Percentiles rank a stretch among this genome's conserved stretches.
Conservation (phyloP, 35 echinoderm and acorn worm species). For the Lytechinus pictus region DNA sequence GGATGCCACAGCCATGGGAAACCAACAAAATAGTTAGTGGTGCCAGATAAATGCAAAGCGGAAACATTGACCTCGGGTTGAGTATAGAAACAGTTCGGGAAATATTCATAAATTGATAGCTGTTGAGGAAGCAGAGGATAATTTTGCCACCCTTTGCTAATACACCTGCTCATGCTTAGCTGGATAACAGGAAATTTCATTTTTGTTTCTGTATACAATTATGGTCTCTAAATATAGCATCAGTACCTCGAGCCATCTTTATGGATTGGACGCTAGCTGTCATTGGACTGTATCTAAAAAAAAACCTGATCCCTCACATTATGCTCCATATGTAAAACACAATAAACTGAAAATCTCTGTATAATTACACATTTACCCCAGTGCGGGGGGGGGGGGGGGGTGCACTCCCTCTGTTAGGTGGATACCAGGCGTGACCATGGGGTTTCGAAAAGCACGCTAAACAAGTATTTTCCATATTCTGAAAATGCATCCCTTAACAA, state of each 20-base stretch:
- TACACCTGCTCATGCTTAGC: constrained; percentile 28
- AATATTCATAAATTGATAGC: constrained; percentile 23
- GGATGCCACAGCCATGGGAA: not conserved
- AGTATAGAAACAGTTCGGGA: not conserved
- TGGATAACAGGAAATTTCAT: constrained; percentile 56
- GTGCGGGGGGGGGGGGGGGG: too few relatives aligned
- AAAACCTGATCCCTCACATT: too few relatives aligned
- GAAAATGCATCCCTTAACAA: too few relatives aligned
- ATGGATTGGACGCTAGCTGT: not conserved
- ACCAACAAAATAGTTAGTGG: not conserved
- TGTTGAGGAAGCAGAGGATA: constrained; percentile 29
- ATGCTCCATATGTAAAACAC: too few relatives aligned
- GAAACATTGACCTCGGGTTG: not conserved
- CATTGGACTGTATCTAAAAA: not conserved
- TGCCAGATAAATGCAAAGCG: constrained; percentile 26
- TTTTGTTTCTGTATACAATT: not conserved
- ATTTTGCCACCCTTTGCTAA: constrained; percentile 23
- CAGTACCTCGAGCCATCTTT: not conserved
- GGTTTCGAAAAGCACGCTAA: too few relatives aligned
- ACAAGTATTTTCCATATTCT: too few relatives aligned
- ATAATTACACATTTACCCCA: too few relatives aligned
- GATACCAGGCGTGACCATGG: too few relatives aligned
- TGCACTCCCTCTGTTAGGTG: too few relatives aligned
- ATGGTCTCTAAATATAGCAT: not conserved
- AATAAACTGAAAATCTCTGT: too few relatives aligned